Base-by-base conservation (phyloP, 2,113 vertebrate genomes). In the Limnothrissa miodon region DNA sequence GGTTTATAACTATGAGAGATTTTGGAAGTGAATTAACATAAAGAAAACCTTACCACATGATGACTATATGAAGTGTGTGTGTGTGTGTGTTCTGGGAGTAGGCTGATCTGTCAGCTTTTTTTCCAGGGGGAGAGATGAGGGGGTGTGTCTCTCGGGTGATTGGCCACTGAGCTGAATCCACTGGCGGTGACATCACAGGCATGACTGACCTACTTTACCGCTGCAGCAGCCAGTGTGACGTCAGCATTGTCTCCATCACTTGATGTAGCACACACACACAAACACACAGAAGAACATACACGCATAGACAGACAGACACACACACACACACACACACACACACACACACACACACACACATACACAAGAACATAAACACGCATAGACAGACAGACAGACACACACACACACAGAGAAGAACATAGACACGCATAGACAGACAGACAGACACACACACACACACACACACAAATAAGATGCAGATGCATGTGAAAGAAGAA, bases 121-220 rank as follows among this genome's bases (percentile, higher is more conserved):
- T 74, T 74, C 33, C 29, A 36, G 19, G 29, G 66, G 66, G 29
- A 74, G 66, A 74, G 33, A 36, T 74, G 80, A 46, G 84, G 39
- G 81, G 81, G 25, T 23, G 15, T 25, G 53, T 66, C 48, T 82
- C 39, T 78, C 66, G 39, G 78, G 19, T 80, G 80, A 87, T 84
- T 86, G 87, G 87, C 78, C 78, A 79, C n/a, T 82, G 74, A 21
- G 13, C 39, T 53, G 51, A 42, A 45, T 82, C 42, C 19, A 33
- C 74, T n/a, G 82, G 45, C 17, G 45, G 19, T 86, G 78, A 85
- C 82, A 79, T 83, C 87, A 84, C 46, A 45, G 5, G 29, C 17
- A 81, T 48, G 51, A 80, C 79, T 81, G 84, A 84, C 86, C 86
- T 85, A 87, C 79, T 83, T 84, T 82, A 33, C 17, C 81, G 82